These are phyloP conservation scores for Zygothrica quintamaculata DNA, from an alignment of 2,888 invertebrate species.

Conservation along the genomic window DNA sequence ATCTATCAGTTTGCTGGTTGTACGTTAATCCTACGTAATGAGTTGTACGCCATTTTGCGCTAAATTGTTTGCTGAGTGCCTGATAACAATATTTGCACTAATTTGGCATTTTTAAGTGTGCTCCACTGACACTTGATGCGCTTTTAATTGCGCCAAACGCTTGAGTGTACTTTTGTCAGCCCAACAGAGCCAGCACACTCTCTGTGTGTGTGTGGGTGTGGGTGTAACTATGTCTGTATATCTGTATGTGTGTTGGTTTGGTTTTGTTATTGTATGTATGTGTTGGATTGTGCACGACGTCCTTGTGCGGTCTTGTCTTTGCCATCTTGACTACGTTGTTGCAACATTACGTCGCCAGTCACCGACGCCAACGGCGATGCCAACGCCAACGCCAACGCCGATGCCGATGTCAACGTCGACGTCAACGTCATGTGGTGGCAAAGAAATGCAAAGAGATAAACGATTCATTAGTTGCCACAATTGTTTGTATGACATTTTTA, in stretches of 20 bases:
- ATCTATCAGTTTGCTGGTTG: conserved; percentile 27
- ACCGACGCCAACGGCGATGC: too few species aligned
- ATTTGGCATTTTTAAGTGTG: conserved; percentile 84
- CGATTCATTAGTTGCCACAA: conserved; percentile 78
- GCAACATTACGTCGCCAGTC: conserved; percentile 36
- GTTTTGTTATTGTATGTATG: conserved; percentile 9
- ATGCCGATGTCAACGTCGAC: too few species aligned
- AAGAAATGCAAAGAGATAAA: conserved; percentile 80
- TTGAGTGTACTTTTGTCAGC: conserved; percentile 68
- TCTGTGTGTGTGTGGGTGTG: conserved; percentile 13
- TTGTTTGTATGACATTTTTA: conserved; percentile 37
- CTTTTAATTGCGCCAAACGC: conserved; percentile 83
- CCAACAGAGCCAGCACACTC: conserved; percentile 18
- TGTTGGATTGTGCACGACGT: conserved; percentile 34
- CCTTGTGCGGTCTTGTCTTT: conserved; percentile 64
- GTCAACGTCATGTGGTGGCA: conserved; percentile 74
- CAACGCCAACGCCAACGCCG: too few species aligned
- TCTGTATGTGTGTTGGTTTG: conserved; percentile 26
- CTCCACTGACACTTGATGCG: conserved; percentile 84
- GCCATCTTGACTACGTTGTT: conserved; percentile 60
- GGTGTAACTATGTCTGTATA: conserved; percentile 2
- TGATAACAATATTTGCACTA: conserved; percentile 84
- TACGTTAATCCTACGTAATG: conserved; percentile 82
- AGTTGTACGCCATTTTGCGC: conserved; percentile 83
- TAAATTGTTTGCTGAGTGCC: conserved; percentile 83